Base-by-base conservation (phyloP, 92 coral and sea anemone genomes). In the Siderastrea siderea region DNA sequence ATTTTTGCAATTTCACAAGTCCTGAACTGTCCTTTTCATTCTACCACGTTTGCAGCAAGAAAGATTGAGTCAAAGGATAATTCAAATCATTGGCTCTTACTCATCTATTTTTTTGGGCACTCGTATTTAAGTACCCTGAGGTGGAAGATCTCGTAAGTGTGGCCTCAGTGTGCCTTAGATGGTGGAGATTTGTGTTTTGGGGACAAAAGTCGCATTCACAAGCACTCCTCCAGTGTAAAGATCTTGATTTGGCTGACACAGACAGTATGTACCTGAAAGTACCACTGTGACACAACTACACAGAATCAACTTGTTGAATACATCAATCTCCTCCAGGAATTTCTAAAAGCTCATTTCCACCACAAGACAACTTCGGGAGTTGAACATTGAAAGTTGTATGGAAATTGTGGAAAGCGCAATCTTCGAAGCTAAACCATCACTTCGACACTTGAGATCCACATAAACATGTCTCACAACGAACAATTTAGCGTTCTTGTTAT, bases 401-500 rank as follows among this genome's bases (percentile, higher is more conserved):
- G 53, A 7, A 77, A 77, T 77, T 44, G 44, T 69, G 2, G 81
- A 77, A 38, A 19, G 46, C 58, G 81, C 81, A 52, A 77, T 77
- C 12, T 77, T 77, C 55, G 59, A 77, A 14, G 81, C 81, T 5
- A 77, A 77, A 77, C 10, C 54, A 55, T 77, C 11, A 53, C 81
- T 59, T 59, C 81, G 1, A 2, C 59, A 3, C 47, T 14, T 77
- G 81, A 59, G 81, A 58, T 26, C 38, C 58, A 4, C 26, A 58
- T 58, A 44, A 77, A 77, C 38, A 14, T 77, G 1, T 77, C 81
- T 11, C 12, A 8, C 68, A 77, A 74, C 78, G 63, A 74, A 9
- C 81, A 77, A 68, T 77, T 77, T 26, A 77, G 69, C 81, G 81
- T 77, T 77, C 81, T 77, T 45, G 44, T 38, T 1, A 13, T 77